Percentiles rank a stretch among this genome's conserved stretches.
Conservation (phyloP, 1,140 invertebrate genomes). For the Linepithema humile region DNA sequence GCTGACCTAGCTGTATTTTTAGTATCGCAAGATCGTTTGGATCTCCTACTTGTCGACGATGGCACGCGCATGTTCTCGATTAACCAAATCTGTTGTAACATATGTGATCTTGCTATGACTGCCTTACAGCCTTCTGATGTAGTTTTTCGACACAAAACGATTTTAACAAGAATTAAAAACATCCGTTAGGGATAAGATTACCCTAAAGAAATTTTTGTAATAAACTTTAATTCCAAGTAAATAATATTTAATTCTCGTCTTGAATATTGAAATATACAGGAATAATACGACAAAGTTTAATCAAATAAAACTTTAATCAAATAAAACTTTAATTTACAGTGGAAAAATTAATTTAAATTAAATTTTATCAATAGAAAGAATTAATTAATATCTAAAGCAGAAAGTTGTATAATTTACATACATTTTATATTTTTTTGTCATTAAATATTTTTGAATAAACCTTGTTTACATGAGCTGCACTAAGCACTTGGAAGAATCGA, state of each 20-base stretch:
- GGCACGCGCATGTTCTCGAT: slow-evolving; percentile 17
- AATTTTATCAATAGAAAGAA: no score
- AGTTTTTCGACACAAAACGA: not conserved
- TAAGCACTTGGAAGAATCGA: not conserved
- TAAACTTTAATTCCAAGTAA: not conserved
- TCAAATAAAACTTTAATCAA: no score
- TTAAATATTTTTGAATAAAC: no score
- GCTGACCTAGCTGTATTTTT: slow-evolving; percentile 28
- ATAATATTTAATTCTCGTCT: not conserved
- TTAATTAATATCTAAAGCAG: no score
- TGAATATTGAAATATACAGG: not conserved
- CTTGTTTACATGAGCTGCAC: not conserved
- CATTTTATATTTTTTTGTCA: not conserved
- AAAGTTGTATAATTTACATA: no score
- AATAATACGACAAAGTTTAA: not conserved
- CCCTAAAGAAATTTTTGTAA: not conserved
- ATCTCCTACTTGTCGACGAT: slow-evolving; percentile 39
- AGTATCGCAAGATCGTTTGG: slow-evolving; percentile 50
- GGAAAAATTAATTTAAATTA: no score
- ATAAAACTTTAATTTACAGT: no score
- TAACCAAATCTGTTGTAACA: slow-evolving; percentile 21
- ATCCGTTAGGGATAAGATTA: not conserved
- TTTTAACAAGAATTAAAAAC: not conserved
- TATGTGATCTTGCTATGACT: slow-evolving; percentile 15
- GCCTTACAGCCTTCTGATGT: not conserved